Base-by-base conservation (phyloP, 2,113 vertebrate species). In the Charadrius vociferus region DNA sequence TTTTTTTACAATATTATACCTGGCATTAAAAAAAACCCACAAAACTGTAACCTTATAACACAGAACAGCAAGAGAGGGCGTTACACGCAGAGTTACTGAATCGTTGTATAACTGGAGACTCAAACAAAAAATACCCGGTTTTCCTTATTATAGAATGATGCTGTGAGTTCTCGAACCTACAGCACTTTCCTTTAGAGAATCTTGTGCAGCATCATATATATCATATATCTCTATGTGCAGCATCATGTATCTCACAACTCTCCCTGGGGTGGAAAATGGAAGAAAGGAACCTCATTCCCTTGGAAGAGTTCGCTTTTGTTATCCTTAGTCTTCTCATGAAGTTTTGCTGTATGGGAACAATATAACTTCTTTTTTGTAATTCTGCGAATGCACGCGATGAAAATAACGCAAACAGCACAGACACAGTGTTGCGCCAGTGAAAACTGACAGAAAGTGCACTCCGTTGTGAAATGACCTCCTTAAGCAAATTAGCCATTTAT, bases 401-500 rank as follows among this genome's bases (percentile, higher is more conserved):
- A 11, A 47, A 13, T 6, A 19, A 22, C 9, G 4, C 50, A 9
- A n/a, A 32, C 20, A 1, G 37, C 49, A 11, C 63, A 53, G 43
- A 9, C 18, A 6, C 37, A 2, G 4, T 1, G 27, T 4, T 1
- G 36, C 59, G 78, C n/a, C 53, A 9, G 67, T 5, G 20, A 9
- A 32, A 39, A 2, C 50, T 30, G 45, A 6, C 8, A 19, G 20
- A 29, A 15, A 1, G 12, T 9, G 37, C 43, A 0, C 22, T 15
- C 52, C 3, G 59, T 15, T 21, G 43, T 3, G 43, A 15, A 6
- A 20, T 30, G 2, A 2, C 17, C 34, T 39, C 52, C 37, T 5
- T 24, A 5, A 59, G 26, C 30, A 50, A 30, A 19, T 43, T 1
- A 53, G 29, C 50, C 3, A 0, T 3, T 21, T 17, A 4, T 12